These are phyloP conservation scores for Palythoa heliodiscus DNA, from an alignment of 92 coral and sea anemone species.

Conservation along the genomic window DNA sequence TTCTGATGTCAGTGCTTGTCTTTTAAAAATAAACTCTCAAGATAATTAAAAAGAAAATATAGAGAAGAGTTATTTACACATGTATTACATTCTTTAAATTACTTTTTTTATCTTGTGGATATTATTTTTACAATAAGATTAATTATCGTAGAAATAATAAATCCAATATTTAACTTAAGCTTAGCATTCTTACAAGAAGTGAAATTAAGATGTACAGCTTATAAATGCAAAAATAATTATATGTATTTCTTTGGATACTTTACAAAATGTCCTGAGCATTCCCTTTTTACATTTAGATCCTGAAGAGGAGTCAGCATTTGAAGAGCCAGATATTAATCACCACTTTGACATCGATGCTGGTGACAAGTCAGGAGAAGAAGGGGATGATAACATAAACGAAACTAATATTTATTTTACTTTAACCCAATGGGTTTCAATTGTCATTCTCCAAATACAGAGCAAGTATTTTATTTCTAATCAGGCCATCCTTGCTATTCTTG, in stretches of 20 bases:
- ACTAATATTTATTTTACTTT: not conserved
- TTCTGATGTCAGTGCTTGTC: conserved; percentile 6
- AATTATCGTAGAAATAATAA: not conserved
- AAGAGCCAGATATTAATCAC: conserved; percentile 5
- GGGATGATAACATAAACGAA: not conserved
- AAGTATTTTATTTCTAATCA: conserved; percentile 3
- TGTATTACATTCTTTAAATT: not conserved
- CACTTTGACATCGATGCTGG: conserved; percentile 3
- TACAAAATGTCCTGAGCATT: not conserved
- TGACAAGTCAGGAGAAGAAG: conserved; percentile 13
- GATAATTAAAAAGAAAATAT: not conserved
- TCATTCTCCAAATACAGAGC: conserved; percentile 4
- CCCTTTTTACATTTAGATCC: conserved; percentile 3
- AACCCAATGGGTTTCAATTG: conserved; percentile 1
- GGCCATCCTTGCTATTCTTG: conserved; percentile 12
- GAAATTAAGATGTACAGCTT: conserved; percentile 2
- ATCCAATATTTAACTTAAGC: not conserved
- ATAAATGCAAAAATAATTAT: not conserved
- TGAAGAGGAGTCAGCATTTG: not conserved
- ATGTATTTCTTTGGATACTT: conserved; percentile 1
- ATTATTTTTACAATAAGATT: conserved; percentile 3
- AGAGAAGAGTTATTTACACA: not conserved
- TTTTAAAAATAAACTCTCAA: not conserved
- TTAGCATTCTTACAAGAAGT: conserved; percentile 8
- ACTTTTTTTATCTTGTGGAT: not conserved